Evolutionary conservation across 2,888 invertebrate genomes (phyloP), one percentile per base, ranked within the genome.

Genomic region (Callinectes sapidus): DNA sequence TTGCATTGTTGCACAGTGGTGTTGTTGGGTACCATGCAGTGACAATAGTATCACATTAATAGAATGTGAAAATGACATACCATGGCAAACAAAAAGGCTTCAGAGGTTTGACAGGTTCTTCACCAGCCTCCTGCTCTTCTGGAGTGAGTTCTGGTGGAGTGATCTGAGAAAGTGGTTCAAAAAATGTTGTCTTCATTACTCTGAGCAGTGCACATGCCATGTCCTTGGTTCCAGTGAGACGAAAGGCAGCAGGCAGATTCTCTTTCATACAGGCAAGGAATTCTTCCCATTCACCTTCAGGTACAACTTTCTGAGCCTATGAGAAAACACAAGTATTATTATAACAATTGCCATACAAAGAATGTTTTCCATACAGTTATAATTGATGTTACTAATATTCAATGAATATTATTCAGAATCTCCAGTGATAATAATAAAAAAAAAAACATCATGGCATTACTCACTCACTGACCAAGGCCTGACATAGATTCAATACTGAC

Each of bases 161-260:
- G n/a, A 94, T 92, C 66, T 91, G 97, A 0, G 98, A 96, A 95
- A 98, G 97, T 95, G 98, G 97, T 35, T 97, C 97, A 95, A 99
- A 98, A 95, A 98, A 97, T 95, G 98, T 97, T 61, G 98, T 97
- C 95, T 98, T 97, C 16, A 99, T 98, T 87, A 98, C 97, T 93
- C 97, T 97, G 94, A 98, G 96, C 94, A 99, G 96, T 14, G 97
- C 97, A 93, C 97, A 97, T 0, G 98, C 97, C 95, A 93, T 90
- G 16, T 89, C 81, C 35, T 92, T 93, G 28, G 81, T 92, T 28
- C 98, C 98, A 0, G 99, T 99, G 94, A 99, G 98, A 61, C 99
- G 97, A 96, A 99, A 99, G 2, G 99, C 98, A 1, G 98, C 97
- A 0, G 99, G 99, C n/a, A 99, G 96, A 95, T 98, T 98, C 94